Base-by-base conservation (phyloP, 2,113 vertebrate species). In the Xyliphius kryptos region DNA sequence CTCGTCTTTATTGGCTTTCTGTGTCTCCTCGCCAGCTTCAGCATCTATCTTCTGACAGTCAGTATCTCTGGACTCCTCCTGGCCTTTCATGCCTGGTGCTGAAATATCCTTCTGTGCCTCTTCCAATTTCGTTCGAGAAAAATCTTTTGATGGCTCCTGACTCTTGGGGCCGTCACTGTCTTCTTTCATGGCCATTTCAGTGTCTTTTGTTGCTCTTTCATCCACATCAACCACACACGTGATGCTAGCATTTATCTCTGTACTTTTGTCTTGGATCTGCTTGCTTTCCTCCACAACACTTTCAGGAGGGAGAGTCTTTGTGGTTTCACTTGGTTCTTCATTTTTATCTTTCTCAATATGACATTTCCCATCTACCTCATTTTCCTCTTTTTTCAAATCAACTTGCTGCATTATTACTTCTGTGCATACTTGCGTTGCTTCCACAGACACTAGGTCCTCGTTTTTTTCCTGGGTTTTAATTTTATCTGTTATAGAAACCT, bases 201-300 rank as follows among this genome's bases (percentile, higher is more conserved):
- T n/a, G 32, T 64, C 50, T 41, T 67, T 41, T 11, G n/a, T 26
- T 14, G 0, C 15, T 17, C 16, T 47, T 19, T 62, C 65, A 51
- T 41, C 68, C 17, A 49, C 59, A 49, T 72, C 52, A 20, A 69
- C 49, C 2, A 67, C 61, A 15, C 68, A 26, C 26, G 32, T 46
- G 15, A 54, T 43, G 6, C 77, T 71, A 11, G 77, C 78, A 12
- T 46, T 72, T 41, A 84, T 81, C 63, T 83, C 82, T 2, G 20
- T 71, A 10, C 41, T 65, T 0, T 67, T 63, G 17, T 79, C 81
- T 57, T 85, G 74, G 44, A 17, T 16, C 76, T 58, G 14, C 61
- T 72, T 3, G 37, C 69, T 61, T 36, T 63, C 68, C 1, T 81
- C 84, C 63, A 80, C 81, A 6, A 80, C 52, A 14, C 72, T 15